These are phyloP conservation scores for Karalla daura DNA, from an alignment of 2,797 vertebrate genomes.

Conservation along the genomic window DNA sequence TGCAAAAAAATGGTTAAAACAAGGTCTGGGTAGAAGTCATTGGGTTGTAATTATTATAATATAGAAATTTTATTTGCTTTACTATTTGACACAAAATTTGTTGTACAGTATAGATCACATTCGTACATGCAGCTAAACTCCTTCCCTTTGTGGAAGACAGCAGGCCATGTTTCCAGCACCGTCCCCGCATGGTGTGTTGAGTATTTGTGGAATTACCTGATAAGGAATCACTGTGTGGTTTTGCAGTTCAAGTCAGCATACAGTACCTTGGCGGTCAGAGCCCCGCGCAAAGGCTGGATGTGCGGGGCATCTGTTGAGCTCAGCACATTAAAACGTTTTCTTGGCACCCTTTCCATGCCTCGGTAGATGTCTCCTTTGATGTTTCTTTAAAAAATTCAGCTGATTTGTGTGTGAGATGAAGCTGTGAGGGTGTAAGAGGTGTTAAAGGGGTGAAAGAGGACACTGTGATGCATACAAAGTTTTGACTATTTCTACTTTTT, in stretches of 20 bases:
- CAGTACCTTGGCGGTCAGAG: slow-evolving; percentile 10
- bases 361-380: slow-evolving; percentile 51
- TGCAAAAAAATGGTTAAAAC: no score
- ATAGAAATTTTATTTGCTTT: not conserved
- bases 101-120: not conserved
- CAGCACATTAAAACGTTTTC: slow-evolving; percentile 54
- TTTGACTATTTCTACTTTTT: not conserved
- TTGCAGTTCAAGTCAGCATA: slow-evolving; percentile 26
- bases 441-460: slow-evolving; percentile 29
- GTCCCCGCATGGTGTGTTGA: not conserved
- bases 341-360: slow-evolving; percentile 38
- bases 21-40: no score
- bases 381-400: slow-evolving; percentile 59
- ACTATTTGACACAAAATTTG: not conserved
- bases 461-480: slow-evolving; percentile 20
- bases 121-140: not conserved
- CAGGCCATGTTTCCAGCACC: not conserved
- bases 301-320: slow-evolving; percentile 59
- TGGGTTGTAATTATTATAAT: no score
- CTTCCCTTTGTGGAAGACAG: not conserved
- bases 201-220: slow-evolving; percentile 23
- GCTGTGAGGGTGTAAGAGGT: slow-evolving; percentile 21
- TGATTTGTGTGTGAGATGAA: slow-evolving; percentile 54
- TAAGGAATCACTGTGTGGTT: slow-evolving; percentile 11
- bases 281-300: slow-evolving; percentile 32